A percentile compares a stretch with the other conserved stretches of the same genome.
These are phyloP conservation scores for Thamnophis elegans DNA, from an alignment of 2,797 vertebrate genomes.

Conservation along the genomic window DNA sequence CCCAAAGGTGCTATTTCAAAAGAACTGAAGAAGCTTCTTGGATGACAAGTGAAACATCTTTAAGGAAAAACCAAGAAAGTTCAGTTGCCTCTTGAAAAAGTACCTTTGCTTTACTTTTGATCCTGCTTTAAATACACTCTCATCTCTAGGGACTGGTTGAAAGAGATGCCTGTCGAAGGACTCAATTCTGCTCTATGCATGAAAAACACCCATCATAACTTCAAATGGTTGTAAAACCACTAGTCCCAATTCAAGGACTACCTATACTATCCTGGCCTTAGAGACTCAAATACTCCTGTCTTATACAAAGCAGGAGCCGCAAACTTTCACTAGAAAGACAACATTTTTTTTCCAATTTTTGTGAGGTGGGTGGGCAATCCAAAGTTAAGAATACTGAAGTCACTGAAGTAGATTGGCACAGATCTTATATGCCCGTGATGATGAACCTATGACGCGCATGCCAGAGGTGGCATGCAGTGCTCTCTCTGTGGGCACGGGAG, in stretches of 20 bases:
- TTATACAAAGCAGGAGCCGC: not conserved
- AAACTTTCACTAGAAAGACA: not conserved
- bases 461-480: no score
- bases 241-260: no score
- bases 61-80: not conserved
- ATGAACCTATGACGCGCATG: no score
- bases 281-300: not conserved
- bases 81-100: not conserved
- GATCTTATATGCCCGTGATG: no score
- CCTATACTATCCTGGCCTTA: not conserved
- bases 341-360: not conserved
- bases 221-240: no score
- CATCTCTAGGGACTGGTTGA: not conserved
- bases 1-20: not conserved
- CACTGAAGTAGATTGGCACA: not conserved
- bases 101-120: not conserved
- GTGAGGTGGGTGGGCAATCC: not conserved
- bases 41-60: not conserved
- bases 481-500: no score
- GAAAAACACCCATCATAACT: no score
- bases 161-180: no score
- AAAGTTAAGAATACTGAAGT: not conserved
- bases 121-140: not conserved
- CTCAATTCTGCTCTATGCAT: no score
- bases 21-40: not conserved